phyloP scores from a whole-genome alignment of 2,888 invertebrate species.

The Clostera curtula region DNA sequence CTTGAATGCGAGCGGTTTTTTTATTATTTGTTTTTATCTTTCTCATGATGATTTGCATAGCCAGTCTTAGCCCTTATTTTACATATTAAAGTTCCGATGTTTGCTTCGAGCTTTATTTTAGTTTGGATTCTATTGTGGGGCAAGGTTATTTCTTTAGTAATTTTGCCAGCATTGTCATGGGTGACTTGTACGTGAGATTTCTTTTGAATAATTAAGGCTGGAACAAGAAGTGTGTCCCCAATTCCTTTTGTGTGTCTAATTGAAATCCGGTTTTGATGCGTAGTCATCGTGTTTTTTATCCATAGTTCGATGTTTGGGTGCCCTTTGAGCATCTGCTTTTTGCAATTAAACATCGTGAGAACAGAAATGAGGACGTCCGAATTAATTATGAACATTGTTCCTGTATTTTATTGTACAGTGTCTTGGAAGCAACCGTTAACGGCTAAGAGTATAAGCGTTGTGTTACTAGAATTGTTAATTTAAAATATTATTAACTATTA shows the following conservation, averaged over 20 bases:
- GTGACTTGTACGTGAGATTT: slow-evolving; percentile 58
- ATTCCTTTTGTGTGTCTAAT: slow-evolving; percentile 64
- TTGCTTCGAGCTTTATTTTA: slow-evolving; percentile 68
- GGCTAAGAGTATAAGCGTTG: slow-evolving; percentile 25
- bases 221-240: slow-evolving; percentile 63
- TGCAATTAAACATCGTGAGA: slow-evolving; percentile 72
- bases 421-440: slow-evolving; percentile 8
- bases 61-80: slow-evolving; percentile 64
- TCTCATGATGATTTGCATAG: slow-evolving; percentile 73
- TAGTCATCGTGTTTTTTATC: slow-evolving; percentile 63
- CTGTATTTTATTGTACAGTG: slow-evolving; percentile 15
- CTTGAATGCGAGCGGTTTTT: slow-evolving; percentile 65
- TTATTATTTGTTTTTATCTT: slow-evolving; percentile 65
- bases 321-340: slow-evolving; percentile 60
- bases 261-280: slow-evolving; percentile 69
- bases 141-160: slow-evolving; percentile 57
- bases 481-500: too few relatives aligned
- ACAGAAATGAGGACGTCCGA: slow-evolving; percentile 44
- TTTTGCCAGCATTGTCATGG: slow-evolving; percentile 51
- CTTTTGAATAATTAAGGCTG: slow-evolving; percentile 60
- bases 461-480: too few relatives aligned
- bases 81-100: slow-evolving; percentile 65
- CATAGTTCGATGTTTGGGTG: slow-evolving; percentile 39
- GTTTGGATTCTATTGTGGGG: slow-evolving; percentile 53
- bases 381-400: slow-evolving; percentile 45